Evolutionary conservation across 30 jellyfish, hydroid and myxozoan genomes (phyloP), one percentile per base, ranked within the genome.

Genomic region (Turritopsis rubra): DNA sequence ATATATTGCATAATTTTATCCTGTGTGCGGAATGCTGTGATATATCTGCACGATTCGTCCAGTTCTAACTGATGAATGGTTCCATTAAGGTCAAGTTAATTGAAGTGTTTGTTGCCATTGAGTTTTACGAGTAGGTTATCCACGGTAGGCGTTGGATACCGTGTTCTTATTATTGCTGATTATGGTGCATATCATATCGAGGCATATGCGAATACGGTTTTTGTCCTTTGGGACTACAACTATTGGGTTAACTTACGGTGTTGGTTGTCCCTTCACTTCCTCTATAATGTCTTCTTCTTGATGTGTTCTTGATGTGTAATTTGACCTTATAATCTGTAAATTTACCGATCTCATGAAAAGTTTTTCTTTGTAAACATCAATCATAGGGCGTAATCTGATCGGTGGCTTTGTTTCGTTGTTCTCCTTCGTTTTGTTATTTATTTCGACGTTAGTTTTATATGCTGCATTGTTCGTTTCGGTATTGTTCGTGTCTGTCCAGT

Each of bases 401-500:
- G 0, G 0, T 0, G 0, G 73, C 21, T 60, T 0, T 0, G 21
- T 0, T 60, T 60, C 0, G 19, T 60, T 21, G 73, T 21, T 23
- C 19, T 60, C 22, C 21, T 60, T 60, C 0, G 0, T 60, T 60
- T 60, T 0, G 73, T 0, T 0, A 0, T 60, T 60, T 60, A 0
- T 0, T 0, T 0, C 0, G 0, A 60, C 73, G 73, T 60, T 60
- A 60, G 21, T 60, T 23, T 60, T 60, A 60, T 60, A 60, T 60
- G 73, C 73, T 60, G 73, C 73, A 60, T 60, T 60, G 73, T 60
- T 60, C 21, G n/a, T n/a, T n/a, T n/a, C n/a, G n/a, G n/a, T n/a
- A n/a, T n/a, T n/a, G n/a, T n/a, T n/a, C n/a, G 19, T 18, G 73
- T 60, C 21, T 60, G 22, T 60, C 19, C 22, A 60, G 19, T 60